Evolutionary conservation across 2,797 vertebrate species (phyloP), one percentile per base, ranked within the genome.

Genomic region (Sebastes trivittatus): DNA sequence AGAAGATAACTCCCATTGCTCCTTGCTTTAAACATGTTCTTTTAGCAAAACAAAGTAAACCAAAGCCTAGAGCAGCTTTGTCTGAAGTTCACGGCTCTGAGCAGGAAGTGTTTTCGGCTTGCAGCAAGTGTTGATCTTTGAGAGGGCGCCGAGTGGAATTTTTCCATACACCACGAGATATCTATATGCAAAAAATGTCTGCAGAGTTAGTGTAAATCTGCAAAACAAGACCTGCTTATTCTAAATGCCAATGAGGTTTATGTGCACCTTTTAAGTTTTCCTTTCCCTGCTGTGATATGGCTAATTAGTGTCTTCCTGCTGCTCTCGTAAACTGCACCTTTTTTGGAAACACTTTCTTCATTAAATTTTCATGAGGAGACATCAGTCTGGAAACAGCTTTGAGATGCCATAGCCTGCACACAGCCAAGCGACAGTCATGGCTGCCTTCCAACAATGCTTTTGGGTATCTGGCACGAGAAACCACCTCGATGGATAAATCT

Each of bases 291-390:
- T 94, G 94, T 93, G 95, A 96, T 96, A 95, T 84, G 62, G 75
- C 84, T 93, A 92, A 95, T 94, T 92, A 92, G 93, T 94, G 93
- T 95, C 78, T 90, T 94, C 91, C 83, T 54, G 80, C 87, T 63
- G 87, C 86, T 84, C 82, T 91, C 88, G 87, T 91, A 89, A 92
- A 95, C 52, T 75, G 78, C 93, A 94, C 87, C 88, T 94, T 93
- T 96, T 68, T 92, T 94, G 90, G 94, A 95, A 94, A 91, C 89
- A 92, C 66, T 89, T 83, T 95, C 74, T 90, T 96, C 94, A 96
- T 97, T 95, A 96, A 96, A 96, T 92, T 97, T 97, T 96, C 94
- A 97, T 96, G 93, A 97, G 96, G 93, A 94, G 81, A 96, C 95
- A 93, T 96, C 93, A 95, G 93, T 94, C 92, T 91, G 84, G 86